These are phyloP conservation scores for Drosophila azteca DNA, from an alignment of 1,140 invertebrate genomes.

Conservation along the genomic window DNA sequence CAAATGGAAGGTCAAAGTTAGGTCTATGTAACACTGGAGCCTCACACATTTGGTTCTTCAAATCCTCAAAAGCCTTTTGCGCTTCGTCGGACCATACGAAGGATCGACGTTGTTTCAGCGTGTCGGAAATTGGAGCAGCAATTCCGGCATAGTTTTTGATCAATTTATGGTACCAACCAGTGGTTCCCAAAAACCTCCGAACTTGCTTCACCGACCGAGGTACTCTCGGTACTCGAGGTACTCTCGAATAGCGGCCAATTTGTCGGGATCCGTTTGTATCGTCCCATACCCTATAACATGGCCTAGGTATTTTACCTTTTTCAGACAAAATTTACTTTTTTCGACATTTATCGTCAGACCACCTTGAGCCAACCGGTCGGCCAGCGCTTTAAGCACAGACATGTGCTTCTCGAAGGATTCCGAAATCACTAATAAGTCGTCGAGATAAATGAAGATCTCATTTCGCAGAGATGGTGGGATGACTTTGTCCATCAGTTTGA, in stretches of 20 bases:
- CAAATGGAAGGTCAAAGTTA: conserved; percentile 1
- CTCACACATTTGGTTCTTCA: conserved; percentile 6
- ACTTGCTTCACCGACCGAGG: neutral
- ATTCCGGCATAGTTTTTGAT: too few species aligned
- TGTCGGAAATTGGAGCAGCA: too few species aligned
- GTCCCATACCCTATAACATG: conserved; percentile 1
- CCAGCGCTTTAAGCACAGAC: too few species aligned
- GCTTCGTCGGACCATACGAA: conserved; percentile 1
- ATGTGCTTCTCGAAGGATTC: too few species aligned
- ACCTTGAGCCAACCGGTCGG: neutral
- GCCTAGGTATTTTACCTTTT: conserved; percentile 4
- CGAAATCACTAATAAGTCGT: too few species aligned
- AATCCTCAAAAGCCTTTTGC: conserved; percentile 2
- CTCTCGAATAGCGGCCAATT: neutral
- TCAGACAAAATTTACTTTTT: conserved; percentile 8
- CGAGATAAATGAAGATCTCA: neutral
- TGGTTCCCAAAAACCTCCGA: too few species aligned
- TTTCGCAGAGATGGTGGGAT: neutral
- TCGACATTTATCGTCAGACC: conserved; percentile 15
- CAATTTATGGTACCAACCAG: too few species aligned
- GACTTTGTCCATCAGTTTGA: conserved; percentile 16
- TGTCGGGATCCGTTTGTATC: neutral
- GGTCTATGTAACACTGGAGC: conserved; percentile 3
- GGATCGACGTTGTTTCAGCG: neutral
- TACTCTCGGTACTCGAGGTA: too few species aligned